These are phyloP conservation scores for Formica selysi DNA, from an alignment of 1,140 invertebrate species.

Conservation along the genomic window DNA sequence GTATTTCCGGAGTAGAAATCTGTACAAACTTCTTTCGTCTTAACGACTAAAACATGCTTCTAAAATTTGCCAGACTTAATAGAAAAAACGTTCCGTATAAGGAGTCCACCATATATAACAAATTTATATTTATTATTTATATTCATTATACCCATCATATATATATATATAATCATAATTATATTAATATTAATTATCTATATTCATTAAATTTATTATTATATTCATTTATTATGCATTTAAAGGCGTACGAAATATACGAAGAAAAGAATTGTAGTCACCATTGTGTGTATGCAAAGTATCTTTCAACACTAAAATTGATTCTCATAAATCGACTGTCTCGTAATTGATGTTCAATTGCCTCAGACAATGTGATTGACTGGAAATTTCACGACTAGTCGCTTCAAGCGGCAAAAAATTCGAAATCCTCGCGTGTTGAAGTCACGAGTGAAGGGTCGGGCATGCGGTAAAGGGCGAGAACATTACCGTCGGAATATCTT, in stretches of 20 bases:
- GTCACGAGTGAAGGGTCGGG: constrained; percentile 41
- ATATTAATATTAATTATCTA: too few relatives aligned
- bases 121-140: not conserved
- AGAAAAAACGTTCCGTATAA: not conserved
- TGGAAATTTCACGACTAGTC: constrained; percentile 19
- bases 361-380: constrained; percentile 29
- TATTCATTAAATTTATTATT: too few relatives aligned
- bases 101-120: constrained; percentile 1
- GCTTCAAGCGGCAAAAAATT: not conserved
- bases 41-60: not conserved
- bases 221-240: not conserved
- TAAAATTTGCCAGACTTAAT: not conserved
- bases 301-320: constrained; percentile 11
- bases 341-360: constrained; percentile 26
- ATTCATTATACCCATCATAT: not conserved
- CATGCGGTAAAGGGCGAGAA: constrained; percentile 40
- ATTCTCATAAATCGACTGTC: not conserved
- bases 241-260: not conserved
- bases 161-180: not conserved
- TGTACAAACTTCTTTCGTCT: constrained; percentile 20
- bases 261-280: not conserved
- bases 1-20: constrained; percentile 28
- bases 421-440: constrained; percentile 29
- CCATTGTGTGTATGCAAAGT: not conserved
- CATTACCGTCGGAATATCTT: constrained; percentile 23